These are phyloP conservation scores for Catharus minimus DNA, from an alignment of 2,113 vertebrate genomes.

Conservation along the genomic window DNA sequence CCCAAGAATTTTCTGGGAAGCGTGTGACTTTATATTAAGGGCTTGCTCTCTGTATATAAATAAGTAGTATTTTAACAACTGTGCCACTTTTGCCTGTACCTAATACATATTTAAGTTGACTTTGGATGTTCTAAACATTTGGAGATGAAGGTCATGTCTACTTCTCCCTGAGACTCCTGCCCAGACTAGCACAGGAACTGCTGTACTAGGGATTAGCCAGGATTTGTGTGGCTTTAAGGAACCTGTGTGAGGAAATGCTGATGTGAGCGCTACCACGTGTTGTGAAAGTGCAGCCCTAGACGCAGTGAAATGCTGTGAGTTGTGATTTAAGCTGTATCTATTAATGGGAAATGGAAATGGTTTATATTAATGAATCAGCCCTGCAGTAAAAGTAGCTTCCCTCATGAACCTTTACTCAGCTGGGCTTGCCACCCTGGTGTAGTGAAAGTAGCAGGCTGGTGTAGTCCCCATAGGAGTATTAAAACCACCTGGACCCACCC, in stretches of 20 bases:
- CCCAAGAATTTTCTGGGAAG: not conserved
- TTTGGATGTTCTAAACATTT: not conserved
- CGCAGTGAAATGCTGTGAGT: not conserved
- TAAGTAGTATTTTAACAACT: not conserved
- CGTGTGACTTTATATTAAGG: not conserved
- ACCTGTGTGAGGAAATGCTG: not conserved
- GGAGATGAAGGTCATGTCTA: not conserved
- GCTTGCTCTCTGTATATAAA: not conserved
- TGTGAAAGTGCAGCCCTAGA: not conserved
- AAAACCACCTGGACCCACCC: not conserved
- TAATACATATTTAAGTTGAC: not conserved
- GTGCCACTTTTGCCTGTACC: not conserved
- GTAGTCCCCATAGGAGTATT: not conserved
- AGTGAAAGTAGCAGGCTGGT: not conserved
- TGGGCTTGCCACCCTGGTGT: not conserved
- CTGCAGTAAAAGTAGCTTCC: not conserved
- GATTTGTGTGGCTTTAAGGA: not conserved
- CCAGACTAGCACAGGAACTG: not conserved
- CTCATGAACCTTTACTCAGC: not conserved
- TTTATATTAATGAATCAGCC: not conserved
- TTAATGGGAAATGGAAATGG: not conserved
- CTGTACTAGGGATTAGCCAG: not conserved
- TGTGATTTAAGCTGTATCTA: not conserved
- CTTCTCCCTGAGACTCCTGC: not conserved
- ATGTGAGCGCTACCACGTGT: not conserved